Base-by-base conservation (phyloP, 2,797 vertebrate genomes). In the Hippoglossus hippoglossus region DNA sequence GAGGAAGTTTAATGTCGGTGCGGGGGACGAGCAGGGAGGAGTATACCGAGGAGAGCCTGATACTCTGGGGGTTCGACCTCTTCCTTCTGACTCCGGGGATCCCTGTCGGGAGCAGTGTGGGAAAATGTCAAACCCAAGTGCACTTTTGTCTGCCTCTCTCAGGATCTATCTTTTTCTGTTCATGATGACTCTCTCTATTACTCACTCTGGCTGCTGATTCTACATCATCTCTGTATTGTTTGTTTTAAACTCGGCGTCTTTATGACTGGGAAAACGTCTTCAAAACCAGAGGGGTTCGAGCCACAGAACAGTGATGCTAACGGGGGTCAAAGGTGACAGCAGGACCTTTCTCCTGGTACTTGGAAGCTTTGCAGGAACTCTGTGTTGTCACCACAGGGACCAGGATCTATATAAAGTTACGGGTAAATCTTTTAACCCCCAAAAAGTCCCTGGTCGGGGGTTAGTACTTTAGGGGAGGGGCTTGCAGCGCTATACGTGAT, bases 1-100 rank as follows among this genome's bases (percentile, higher is more conserved):
- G 52, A 87, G 88, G 84, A 92, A 76, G 85, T 85, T 63, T 55
- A 26, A 76, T 78, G 79, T 87, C 77, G 65, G 79, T 22, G 22
- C 22, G 75, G 52, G 59, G 73, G 67, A 68, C 53, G 72, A 79
- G 58, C 70, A 75, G 58, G 47, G 64, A 80, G 18, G 58, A 77
- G 71, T 79, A 82, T 89, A 83, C 67, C 18, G 1, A 81, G 81
- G 49, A 56, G 49, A 81, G 60, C 25, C 71, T 75, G 47, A 58
- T 71, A 64, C 89, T 65, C 79, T 0, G 0, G 88, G 82, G 89
- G 89, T 72, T 63, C 1, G 59, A 54, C 84, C 84, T 77, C 76
- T 81, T 75, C 58, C 61, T 63, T 63, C 39, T 89, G 78, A 87
- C 82, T 80, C 63, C 5, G 1, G 25, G 52, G 60, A 66, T 74